phyloP scores from a whole-genome alignment of 2,797 vertebrate genomes.

The Eupleurogrammus muticus region DNA sequence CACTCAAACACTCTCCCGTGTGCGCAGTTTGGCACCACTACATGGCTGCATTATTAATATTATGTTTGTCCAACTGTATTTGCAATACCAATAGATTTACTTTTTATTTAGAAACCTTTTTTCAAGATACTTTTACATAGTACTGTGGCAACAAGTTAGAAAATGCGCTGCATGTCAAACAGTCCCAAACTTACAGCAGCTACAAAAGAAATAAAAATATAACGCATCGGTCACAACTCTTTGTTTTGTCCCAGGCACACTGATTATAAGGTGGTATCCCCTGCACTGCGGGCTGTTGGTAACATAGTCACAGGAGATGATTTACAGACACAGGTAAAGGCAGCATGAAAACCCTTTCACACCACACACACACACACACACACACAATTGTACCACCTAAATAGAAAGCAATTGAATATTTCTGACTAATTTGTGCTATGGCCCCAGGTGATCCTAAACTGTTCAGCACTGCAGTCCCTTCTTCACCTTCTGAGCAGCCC shows the following conservation, averaged over 20 bases:
- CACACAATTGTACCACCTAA: background rate
- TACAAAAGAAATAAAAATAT: background rate
- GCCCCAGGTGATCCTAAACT: conserved; percentile 94
- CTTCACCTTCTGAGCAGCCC: conserved; percentile 94
- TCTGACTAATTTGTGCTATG: conserved; percentile 20
- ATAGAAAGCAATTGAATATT: background rate
- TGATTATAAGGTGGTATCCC: conserved; percentile 97
- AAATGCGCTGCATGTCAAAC: background rate
- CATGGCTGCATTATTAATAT: conserved; percentile 2
- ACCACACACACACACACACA: background rate
- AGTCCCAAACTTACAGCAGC: background rate
- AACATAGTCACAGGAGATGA: conserved; percentile 98
- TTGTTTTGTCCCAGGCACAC: conserved; percentile 86
- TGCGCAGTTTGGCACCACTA: background rate
- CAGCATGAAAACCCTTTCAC: conserved; percentile 1
- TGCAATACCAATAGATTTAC: background rate
- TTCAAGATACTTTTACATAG: too few species aligned
- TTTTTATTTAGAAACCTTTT: too few species aligned
- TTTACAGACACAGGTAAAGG: conserved; percentile 93
- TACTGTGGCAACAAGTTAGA: background rate
- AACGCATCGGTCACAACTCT: background rate
- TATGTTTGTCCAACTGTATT: background rate
- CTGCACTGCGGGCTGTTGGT: conserved; percentile 94
- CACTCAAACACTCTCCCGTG: too few species aligned
- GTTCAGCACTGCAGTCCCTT: conserved; percentile 94